These are phyloP conservation scores for Xenopus petersii DNA, from an alignment of 2,797 vertebrate species.

Conservation along the genomic window DNA sequence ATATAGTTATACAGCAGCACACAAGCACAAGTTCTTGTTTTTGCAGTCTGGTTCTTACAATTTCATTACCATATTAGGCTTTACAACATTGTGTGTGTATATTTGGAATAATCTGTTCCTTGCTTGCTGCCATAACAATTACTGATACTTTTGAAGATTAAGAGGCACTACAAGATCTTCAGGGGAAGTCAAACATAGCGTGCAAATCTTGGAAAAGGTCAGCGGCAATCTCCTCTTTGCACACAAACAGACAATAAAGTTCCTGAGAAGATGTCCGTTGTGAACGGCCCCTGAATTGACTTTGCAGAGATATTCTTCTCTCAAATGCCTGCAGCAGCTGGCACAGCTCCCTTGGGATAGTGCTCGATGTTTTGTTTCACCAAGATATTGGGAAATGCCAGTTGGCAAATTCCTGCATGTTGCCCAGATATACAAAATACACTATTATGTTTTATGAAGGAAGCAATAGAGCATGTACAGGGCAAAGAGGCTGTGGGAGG, in stretches of 20 bases:
- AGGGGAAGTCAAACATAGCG: neutral
- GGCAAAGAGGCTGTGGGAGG: no score
- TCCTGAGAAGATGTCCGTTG: neutral
- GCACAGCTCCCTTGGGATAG: slow-evolving; percentile 24
- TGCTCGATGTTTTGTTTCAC: slow-evolving; percentile 20
- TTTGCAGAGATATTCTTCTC: slow-evolving; percentile 7
- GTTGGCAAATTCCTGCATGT: slow-evolving; percentile 37
- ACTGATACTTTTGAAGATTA: neutral
- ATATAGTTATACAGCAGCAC: no score
- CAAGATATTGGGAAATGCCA: slow-evolving; percentile 35
- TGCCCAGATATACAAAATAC: slow-evolving; percentile 9
- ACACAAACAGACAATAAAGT: neutral
- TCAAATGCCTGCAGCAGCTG: slow-evolving; percentile 27
- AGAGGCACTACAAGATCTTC: neutral
- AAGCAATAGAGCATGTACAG: no score
- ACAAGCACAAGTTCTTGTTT: no score
- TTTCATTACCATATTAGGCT: no score
- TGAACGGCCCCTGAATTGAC: slow-evolving; percentile 2
- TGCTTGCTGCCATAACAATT: neutral
- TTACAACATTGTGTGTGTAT: no score
- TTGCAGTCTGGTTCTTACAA: no score
- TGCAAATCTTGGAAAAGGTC: neutral
- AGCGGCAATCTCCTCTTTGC: neutral
- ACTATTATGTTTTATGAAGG: no score
- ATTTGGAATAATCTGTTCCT: no score